Conservation (phyloP, 2,888 invertebrate species). For the Cylloceria caligata region DNA sequence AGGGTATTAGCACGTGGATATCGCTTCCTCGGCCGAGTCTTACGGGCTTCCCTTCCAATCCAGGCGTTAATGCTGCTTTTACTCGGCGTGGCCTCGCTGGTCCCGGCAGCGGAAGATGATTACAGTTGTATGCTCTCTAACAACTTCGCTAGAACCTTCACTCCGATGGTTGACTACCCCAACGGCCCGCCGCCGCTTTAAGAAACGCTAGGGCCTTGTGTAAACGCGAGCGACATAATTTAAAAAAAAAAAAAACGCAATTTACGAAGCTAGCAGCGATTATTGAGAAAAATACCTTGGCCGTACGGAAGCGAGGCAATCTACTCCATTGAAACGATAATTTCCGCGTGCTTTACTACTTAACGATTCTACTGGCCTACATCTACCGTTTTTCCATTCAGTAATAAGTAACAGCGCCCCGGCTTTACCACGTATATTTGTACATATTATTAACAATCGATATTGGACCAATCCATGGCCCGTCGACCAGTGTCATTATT, state of each 20-base stretch:
- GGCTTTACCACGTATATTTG: conserved; percentile 69
- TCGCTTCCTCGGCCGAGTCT: conserved; percentile 94
- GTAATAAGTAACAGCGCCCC: conserved; percentile 24
- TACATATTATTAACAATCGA: conserved; percentile 69
- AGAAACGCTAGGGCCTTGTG: conserved; percentile 57
- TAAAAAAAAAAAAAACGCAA: conserved; percentile 35
- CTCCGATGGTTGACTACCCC: conserved; percentile 95
- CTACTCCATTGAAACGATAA: conserved; percentile 15
- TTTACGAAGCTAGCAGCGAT: conserved; percentile 12
- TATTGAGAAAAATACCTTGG: conserved; percentile 21
- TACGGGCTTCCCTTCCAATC: conserved; percentile 96
- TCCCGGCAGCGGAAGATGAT: conserved; percentile 95
- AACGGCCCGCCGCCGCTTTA: conserved; percentile 97
- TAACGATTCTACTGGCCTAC: conserved; percentile 63
- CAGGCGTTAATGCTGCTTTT: conserved; percentile 97
- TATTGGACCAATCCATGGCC: conserved; percentile 71
- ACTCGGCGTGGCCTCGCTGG: conserved; percentile 96
- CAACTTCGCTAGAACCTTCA: conserved; percentile 92
- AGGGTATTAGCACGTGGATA: conserved; percentile 91
- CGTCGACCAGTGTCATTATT: conserved; percentile 69
- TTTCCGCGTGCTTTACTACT: conserved; percentile 35
- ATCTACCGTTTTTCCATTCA: conserved; percentile 38
- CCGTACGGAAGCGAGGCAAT: conserved; percentile 19
- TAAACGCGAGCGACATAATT: not conserved
- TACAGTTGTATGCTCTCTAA: conserved; percentile 94